Evolutionary conservation across 2,113 vertebrate genomes (phyloP).

Genomic region (Embiotoca jacksoni): DNA sequence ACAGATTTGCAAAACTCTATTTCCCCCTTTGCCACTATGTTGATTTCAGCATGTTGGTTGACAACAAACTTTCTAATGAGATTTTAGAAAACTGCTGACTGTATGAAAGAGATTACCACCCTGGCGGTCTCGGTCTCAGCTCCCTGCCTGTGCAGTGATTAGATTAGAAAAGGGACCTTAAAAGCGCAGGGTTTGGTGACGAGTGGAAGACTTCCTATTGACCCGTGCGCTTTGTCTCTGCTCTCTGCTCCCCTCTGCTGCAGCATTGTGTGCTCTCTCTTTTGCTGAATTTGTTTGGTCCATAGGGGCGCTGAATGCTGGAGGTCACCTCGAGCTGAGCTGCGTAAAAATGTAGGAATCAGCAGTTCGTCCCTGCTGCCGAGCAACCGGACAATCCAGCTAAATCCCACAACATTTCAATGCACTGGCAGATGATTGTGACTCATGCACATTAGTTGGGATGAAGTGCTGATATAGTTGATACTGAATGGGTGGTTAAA

Average conservation of each 20-base stretch:
- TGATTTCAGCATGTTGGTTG: conserved; percentile 51
- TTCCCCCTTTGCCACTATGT: conserved; percentile 25
- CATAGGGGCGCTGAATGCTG: conserved; percentile 46
- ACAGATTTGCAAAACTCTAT: conserved; percentile 14
- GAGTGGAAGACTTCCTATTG: conserved; percentile 56
- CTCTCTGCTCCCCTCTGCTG: conserved; percentile 50
- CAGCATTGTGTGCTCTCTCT: conserved; percentile 50
- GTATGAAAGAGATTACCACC: conserved; percentile 66
- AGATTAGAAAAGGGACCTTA: conserved; percentile 68
- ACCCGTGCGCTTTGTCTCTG: conserved; percentile 54
- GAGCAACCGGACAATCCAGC: conserved; percentile 36
- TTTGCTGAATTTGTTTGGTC: conserved; percentile 69
- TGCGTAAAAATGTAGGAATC: conserved; percentile 72
- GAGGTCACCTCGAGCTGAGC: conserved; percentile 76
- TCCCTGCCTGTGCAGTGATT: conserved; percentile 63
- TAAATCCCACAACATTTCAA: conserved; percentile 34
- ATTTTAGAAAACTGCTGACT: conserved; percentile 72
- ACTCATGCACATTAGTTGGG: conserved; percentile 12
- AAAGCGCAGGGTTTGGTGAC: conserved; percentile 14
- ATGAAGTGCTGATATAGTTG: conserved; percentile 27
- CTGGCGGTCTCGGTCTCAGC: conserved; percentile 32
- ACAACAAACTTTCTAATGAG: conserved; percentile 66
- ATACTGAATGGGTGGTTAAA: conserved; percentile 8
- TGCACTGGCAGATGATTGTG: conserved; percentile 23
- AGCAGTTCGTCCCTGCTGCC: conserved; percentile 69